Conservation (phyloP, 2,888 invertebrate species). For the Lottia gigantea region DNA sequence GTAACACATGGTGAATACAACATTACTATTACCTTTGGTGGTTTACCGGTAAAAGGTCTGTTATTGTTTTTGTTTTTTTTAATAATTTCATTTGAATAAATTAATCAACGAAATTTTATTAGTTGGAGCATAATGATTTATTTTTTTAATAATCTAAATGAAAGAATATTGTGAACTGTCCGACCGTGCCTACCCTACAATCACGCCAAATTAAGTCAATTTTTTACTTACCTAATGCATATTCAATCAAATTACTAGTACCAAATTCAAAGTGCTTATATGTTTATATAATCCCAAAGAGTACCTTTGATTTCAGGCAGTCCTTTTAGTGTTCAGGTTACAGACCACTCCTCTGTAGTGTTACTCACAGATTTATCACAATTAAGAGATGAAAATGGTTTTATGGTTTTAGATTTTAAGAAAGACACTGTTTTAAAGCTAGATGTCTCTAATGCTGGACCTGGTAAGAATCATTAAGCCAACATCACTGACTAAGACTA, state of each 20-base stretch:
- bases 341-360: slow-evolving; percentile 78
- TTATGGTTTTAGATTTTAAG: slow-evolving; percentile 69
- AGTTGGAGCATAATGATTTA: no score
- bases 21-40: slow-evolving; percentile 80
- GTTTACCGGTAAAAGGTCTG: slow-evolving; percentile 69
- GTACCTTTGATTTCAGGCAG: slow-evolving; percentile 74
- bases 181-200: no score
- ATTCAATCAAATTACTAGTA: not conserved
- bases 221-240: no score
- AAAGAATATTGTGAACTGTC: no score
- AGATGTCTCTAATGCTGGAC: slow-evolving; percentile 89
- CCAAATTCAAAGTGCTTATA: not conserved
- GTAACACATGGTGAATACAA: slow-evolving; percentile 89
- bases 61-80: no score
- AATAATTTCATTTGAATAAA: no score
- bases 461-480: slow-evolving; percentile 70
- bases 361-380: slow-evolving; percentile 88
- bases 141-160: no score
- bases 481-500: no score
- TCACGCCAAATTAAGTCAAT: no score
- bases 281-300: not conserved
- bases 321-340: slow-evolving; percentile 83
- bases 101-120: no score
- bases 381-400: slow-evolving; percentile 76
- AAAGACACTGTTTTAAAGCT: slow-evolving; percentile 76